Conservation (phyloP, 2,888 invertebrate species). For the Chironomus riparius region DNA sequence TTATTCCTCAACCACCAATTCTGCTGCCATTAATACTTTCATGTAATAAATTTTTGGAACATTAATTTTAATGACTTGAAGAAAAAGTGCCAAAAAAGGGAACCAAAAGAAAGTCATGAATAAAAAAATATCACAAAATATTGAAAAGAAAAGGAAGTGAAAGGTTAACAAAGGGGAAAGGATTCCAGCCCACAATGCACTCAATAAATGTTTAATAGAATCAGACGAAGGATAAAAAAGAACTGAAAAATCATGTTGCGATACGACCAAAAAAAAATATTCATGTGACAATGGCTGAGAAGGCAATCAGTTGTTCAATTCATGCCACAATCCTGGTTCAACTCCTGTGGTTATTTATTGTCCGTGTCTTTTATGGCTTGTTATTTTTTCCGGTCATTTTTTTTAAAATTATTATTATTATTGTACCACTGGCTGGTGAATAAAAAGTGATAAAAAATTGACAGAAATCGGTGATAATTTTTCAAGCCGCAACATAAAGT, state of each 20-base stretch:
- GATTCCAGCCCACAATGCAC: too few species aligned
- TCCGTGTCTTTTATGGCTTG: neutral
- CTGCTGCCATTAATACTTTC: neutral
- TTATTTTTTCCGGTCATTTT: slow-evolving; percentile 3
- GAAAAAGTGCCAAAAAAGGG: neutral
- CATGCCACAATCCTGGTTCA: neutral
- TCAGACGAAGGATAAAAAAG: too few species aligned
- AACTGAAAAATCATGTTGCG: neutral
- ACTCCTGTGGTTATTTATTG: slow-evolving; percentile 4
- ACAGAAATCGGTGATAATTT: neutral
- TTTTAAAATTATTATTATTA: neutral
- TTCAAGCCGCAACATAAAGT: neutral
- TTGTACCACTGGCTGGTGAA: neutral
- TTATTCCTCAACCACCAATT: too few species aligned
- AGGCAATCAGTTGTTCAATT: neutral
- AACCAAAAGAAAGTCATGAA: neutral
- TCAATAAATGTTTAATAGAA: too few species aligned
- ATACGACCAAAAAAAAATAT: neutral
- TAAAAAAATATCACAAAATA: neutral
- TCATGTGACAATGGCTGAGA: neutral
- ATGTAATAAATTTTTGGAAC: neutral
- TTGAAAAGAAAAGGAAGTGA: neutral
- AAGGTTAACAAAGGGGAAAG: neutral
- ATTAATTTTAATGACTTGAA: slow-evolving; percentile 7
- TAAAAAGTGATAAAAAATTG: neutral